Evolutionary conservation across 2,888 invertebrate genomes (phyloP).

Genomic region (Crossocerus cetratus): DNA sequence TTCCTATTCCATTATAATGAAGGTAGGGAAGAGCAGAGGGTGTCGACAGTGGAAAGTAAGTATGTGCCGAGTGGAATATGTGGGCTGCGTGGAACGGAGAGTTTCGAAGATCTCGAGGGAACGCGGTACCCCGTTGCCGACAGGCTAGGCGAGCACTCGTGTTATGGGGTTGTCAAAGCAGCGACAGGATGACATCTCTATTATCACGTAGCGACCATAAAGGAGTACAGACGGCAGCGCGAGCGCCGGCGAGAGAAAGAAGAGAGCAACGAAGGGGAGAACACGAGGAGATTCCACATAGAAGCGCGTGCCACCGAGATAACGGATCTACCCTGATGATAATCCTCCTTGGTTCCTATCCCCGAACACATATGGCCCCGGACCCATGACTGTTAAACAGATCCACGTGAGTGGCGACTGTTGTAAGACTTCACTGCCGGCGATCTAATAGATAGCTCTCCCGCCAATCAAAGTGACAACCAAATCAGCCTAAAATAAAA

Average conservation of each 20-base stretch:
- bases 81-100: slow-evolving; percentile 42
- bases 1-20: neutral
- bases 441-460: slow-evolving; percentile 28
- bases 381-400: slow-evolving; percentile 64
- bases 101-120: slow-evolving; percentile 66
- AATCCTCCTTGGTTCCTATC: slow-evolving; percentile 68
- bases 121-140: slow-evolving; percentile 55
- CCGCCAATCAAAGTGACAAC: too few species aligned
- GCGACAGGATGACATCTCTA: slow-evolving; percentile 76
- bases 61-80: slow-evolving; percentile 30
- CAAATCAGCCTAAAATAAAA: too few species aligned
- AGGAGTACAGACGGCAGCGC: slow-evolving; percentile 39
- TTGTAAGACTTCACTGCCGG: slow-evolving; percentile 24
- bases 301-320: slow-evolving; percentile 73
- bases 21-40: neutral
- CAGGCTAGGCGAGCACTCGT: slow-evolving; percentile 61
- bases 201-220: slow-evolving; percentile 70
- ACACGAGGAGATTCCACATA: slow-evolving; percentile 56
- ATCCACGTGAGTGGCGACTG: slow-evolving; percentile 37
- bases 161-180: slow-evolving; percentile 75
- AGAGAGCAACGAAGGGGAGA: slow-evolving; percentile 27
- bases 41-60: slow-evolving; percentile 10
- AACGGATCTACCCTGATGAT: slow-evolving; percentile 73
- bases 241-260: slow-evolving; percentile 16
- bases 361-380: slow-evolving; percentile 63